Evolutionary conservation across 2,888 invertebrate species (phyloP), one percentile per base, ranked within the genome.

Genomic region (Macropis europaea): DNA sequence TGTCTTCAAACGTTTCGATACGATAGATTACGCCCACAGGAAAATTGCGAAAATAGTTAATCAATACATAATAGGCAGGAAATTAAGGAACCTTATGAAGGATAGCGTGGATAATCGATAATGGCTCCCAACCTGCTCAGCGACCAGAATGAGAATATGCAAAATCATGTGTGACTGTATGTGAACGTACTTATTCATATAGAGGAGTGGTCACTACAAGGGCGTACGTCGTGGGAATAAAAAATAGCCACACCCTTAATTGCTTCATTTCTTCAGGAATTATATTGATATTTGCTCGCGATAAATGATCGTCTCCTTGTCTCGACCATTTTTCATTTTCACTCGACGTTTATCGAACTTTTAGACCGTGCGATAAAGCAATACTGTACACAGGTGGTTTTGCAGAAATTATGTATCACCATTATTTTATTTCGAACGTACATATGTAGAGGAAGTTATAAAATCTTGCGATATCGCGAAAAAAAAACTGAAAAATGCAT

Each of bases 121-220:
- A 69, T 57, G 13, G 22, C 19, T 32, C 19, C 11, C 43, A 57
- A 32, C 34, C 43, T 19, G 42, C 43, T 67, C 67, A 67, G 57
- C 68, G 56, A 67, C 32, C 57, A 57, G 60, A 53, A 69, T 28
- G 32, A 54, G 69, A 69, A 71, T 70, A 69, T 59, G 70, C 70
- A 64, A 59, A 70, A 62, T 69, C 70, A 53, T 43, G 69, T 70
- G 19, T 42, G 57, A 53, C 47, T 48, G 53, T 57, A 30, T 38
- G 34, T 57, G 22, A 36, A n/a, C 36, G 38, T 52, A 40, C 56
- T 56, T 69, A 62, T 70, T 62, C 69, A 36, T 17, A 38, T 32
- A 40, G 32, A 70, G 70, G 61, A 70, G 52, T 52, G 70, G 45
- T 70, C 38, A 71, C 50, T 70, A 61, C 15, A 24, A 69, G n/a